These are phyloP conservation scores for Sinella curviseta DNA, from an alignment of 1,140 invertebrate genomes.

Conservation along the genomic window DNA sequence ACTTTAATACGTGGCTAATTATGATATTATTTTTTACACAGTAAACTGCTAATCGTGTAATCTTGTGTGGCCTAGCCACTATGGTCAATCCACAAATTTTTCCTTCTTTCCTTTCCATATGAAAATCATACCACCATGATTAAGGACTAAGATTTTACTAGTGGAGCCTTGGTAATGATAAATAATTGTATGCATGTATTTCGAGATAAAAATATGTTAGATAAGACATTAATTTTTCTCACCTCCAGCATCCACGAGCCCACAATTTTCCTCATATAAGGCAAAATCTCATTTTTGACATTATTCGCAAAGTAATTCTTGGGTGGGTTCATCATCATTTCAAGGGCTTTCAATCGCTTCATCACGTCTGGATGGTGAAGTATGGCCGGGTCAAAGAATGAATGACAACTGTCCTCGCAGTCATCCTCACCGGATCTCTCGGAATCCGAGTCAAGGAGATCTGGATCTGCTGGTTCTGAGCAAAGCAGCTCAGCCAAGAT, in stretches of 20 bases:
- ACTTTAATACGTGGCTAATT: no score
- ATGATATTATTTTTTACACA: no score
- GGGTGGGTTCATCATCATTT: constrained; percentile 65
- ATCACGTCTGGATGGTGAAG: constrained; percentile 70
- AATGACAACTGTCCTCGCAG: constrained; percentile 35
- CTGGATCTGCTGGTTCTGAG: constrained; percentile 42
- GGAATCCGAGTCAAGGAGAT: constrained; percentile 29
- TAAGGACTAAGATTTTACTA: no score
- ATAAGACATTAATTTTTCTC: constrained; percentile 50
- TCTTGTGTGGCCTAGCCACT: no score
- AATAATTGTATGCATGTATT: no score
- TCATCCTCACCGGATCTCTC: constrained; percentile 25
- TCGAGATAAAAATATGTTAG: no score
- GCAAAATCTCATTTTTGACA: constrained; percentile 72
- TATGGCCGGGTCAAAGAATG: constrained; percentile 62
- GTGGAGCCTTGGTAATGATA: no score
- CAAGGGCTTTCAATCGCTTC: constrained; percentile 68
- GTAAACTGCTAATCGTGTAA: no score
- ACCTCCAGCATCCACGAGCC: constrained; percentile 82
- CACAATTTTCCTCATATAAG: constrained; percentile 76
- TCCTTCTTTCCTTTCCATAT: no score
- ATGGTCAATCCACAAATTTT: no score
- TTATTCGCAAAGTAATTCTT: constrained; percentile 69
- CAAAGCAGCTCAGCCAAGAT: constrained; percentile 48
- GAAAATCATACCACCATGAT: no score